Percentiles rank a stretch among this genome's conserved stretches.
These are phyloP conservation scores for Stenoptilia bipunctidactyla DNA, from an alignment of 2,888 invertebrate genomes.

Conservation along the genomic window DNA sequence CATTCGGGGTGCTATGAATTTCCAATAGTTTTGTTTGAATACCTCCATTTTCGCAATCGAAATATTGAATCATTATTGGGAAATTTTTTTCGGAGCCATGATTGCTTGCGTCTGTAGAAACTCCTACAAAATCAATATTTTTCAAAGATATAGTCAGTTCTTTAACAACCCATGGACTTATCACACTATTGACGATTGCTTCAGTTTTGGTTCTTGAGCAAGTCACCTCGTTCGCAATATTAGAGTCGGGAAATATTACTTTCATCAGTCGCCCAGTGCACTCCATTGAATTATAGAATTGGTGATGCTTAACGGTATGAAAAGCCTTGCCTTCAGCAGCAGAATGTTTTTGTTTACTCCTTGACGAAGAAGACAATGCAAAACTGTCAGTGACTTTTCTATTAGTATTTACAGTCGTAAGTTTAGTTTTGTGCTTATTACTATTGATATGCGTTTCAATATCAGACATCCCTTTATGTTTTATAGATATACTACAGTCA, in stretches of 20 bases:
- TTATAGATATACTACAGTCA: too few relatives aligned
- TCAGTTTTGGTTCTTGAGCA: constrained; percentile 16
- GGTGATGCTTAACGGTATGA: constrained; percentile 18
- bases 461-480: constrained; percentile 4
- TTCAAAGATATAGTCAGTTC: constrained; percentile 10
- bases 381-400: constrained; percentile 7
- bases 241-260: constrained; percentile 5
- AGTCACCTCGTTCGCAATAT: constrained; percentile 4
- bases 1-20: constrained; percentile 15
- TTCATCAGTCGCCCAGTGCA: constrained; percentile 4
- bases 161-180: constrained; percentile 14
- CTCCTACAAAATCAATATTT: constrained; percentile 16
- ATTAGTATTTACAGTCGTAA: constrained; percentile 10
- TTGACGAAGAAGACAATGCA: too few relatives aligned
- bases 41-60: constrained; percentile 17
- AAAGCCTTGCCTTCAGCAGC: constrained; percentile 17
- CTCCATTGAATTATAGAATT: constrained; percentile 13
- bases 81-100: constrained; percentile 20
- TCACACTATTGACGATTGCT: constrained; percentile 15
- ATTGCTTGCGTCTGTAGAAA: constrained; percentile 21
- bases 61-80: constrained; percentile 22
- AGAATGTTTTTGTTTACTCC: constrained; percentile 7
- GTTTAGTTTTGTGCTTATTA: constrained; percentile 10
- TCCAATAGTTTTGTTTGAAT: constrained; percentile 18
- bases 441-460: constrained; percentile 11